phyloP scores from a whole-genome alignment of 2,113 vertebrate genomes.

The Cryptoleucopteryx plumbea region DNA sequence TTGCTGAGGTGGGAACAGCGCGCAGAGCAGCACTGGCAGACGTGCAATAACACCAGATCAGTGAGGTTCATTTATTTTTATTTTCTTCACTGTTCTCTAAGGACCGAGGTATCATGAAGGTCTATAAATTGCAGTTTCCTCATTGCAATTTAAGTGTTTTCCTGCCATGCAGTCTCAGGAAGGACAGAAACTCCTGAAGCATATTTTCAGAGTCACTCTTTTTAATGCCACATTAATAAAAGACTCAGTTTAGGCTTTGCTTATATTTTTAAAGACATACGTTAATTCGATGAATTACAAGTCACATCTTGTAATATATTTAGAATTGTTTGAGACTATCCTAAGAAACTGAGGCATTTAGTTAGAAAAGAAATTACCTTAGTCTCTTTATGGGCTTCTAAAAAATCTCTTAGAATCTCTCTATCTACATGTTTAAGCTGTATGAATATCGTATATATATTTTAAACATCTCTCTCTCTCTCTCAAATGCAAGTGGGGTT shows the following conservation, averaged over 20 bases:
- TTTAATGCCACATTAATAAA: neutral
- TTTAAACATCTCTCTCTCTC: too few relatives aligned
- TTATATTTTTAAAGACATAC: neutral
- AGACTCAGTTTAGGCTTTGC: neutral
- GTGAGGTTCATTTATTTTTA: neutral
- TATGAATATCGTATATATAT: neutral
- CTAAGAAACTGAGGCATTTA: neutral
- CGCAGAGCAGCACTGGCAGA: neutral
- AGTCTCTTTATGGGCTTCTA: neutral
- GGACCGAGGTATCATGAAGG: neutral
- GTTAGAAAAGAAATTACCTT: neutral
- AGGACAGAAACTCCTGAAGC: neutral
- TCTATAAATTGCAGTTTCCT: neutral
- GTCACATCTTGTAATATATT: neutral
- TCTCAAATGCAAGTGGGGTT: neutral
- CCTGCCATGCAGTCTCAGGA: neutral
- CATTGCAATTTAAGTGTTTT: neutral
- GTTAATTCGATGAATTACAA: neutral
- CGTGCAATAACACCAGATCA: neutral
- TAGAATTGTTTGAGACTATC: neutral
- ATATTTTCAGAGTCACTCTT: neutral
- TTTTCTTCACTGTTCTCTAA: neutral
- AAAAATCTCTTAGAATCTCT: neutral
- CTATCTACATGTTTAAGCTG: neutral
- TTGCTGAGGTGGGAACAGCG: accelerated